phyloP scores from a whole-genome alignment of 2,113 vertebrate genomes.

The Hemibagrus wyckioides region DNA sequence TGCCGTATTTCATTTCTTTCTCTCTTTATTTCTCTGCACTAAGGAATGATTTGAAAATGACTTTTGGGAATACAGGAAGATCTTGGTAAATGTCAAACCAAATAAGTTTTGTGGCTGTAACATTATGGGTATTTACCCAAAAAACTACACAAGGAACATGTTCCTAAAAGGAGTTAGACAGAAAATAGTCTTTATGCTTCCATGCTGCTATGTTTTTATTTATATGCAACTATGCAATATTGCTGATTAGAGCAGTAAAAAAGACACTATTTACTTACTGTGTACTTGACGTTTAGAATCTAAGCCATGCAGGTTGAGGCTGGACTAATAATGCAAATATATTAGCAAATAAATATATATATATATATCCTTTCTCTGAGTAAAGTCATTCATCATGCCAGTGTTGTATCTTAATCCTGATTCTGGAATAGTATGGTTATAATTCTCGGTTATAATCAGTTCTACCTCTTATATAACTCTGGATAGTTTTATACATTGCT shows the following conservation, averaged over 20 bases:
- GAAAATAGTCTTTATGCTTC: not conserved
- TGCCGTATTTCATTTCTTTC: conserved; percentile 8
- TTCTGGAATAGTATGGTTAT: not conserved
- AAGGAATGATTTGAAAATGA: conserved; percentile 28
- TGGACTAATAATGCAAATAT: not conserved
- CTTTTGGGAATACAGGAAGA: conserved; percentile 30
- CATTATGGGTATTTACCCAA: conserved; percentile 36
- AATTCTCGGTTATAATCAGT: not conserved
- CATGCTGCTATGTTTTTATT: not conserved
- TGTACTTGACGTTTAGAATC: not conserved
- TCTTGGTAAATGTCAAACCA: conserved; percentile 52
- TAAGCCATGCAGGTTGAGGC: not conserved
- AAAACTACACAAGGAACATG: not conserved
- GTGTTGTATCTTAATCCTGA: not conserved
- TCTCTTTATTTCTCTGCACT: conserved; percentile 2
- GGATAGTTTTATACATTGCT: not conserved
- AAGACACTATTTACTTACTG: not conserved
- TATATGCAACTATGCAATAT: not conserved
- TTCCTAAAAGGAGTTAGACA: not conserved
- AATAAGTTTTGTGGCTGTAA: conserved; percentile 38
- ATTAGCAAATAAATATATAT: not conserved
- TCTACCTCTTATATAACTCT: not conserved
- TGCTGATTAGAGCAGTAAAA: not conserved
- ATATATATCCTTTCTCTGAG: not conserved
- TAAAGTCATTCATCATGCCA: not conserved